phyloP scores from a whole-genome alignment of 1,140 invertebrate species.

The Drosophila leontia region DNA sequence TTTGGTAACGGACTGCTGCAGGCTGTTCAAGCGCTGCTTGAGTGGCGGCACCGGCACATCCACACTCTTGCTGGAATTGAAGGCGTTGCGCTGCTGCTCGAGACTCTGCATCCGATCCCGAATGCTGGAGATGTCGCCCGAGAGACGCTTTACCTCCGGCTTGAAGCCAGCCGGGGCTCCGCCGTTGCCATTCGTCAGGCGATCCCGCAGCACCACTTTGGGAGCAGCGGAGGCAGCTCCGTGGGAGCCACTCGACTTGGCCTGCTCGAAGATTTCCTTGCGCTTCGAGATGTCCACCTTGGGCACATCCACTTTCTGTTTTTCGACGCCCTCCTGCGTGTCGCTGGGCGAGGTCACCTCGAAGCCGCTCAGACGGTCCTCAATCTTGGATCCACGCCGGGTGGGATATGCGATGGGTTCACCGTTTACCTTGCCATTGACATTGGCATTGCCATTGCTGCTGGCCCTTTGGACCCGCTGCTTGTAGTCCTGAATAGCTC shows the following conservation, averaged over 20 bases:
- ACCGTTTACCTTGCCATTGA: conserved; percentile 54
- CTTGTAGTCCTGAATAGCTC: conserved; percentile 93
- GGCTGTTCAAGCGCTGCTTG: conserved; percentile 80
- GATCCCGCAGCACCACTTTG: conserved; percentile 71
- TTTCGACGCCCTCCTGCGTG: conserved; percentile 79
- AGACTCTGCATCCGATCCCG: conserved; percentile 88
- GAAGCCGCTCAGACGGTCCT: conserved; percentile 80
- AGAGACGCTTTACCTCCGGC: conserved; percentile 86
- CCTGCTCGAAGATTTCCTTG: conserved; percentile 91
- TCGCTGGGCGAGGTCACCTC: conserved; percentile 84
- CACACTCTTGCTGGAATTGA: conserved; percentile 84
- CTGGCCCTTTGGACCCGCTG: conserved; percentile 88
- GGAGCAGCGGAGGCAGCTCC: conserved; percentile 36
- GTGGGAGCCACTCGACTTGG: conserved; percentile 80
- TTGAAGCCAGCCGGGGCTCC: conserved; percentile 67
- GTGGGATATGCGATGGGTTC: conserved; percentile 71
- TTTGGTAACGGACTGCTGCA: conserved; percentile 82
- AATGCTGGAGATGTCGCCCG: conserved; percentile 88
- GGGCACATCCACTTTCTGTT: conserved; percentile 87
- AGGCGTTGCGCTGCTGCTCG: conserved; percentile 87
- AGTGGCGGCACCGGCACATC: conserved; percentile 81
- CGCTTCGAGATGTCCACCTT: conserved; percentile 93
- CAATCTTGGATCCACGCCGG: conserved; percentile 77
- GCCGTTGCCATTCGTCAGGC: conserved; percentile 73
- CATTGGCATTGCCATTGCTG: conserved; percentile 52